Evolutionary conservation across 2,113 vertebrate genomes (phyloP), one percentile per base, ranked within the genome.

Genomic region (Oreochromis aureus): DNA sequence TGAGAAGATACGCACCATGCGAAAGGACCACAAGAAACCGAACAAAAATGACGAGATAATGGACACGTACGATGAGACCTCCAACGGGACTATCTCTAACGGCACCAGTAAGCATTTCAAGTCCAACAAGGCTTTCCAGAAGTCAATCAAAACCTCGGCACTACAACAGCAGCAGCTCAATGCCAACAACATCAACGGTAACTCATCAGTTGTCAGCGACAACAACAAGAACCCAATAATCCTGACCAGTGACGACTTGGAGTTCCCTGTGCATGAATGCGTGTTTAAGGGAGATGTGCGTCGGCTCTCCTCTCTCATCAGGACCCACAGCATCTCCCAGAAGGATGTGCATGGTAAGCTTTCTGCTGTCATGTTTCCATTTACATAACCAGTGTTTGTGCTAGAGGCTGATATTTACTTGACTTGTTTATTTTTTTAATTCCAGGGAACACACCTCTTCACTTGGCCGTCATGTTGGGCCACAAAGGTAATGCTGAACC

Each of bases 381-480:
- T 7, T 6, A 3, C 16, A 34, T 3, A 34, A 11, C 11, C 9
- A 7, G 11, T 46, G 5, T 81, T 48, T 78, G 73, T 34, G 10
- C 27, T 34, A 8, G 46, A 53, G 11, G 46, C 18, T 78, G 46
- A 19, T 78, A 53, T 53, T 27, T 73, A 46, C 22, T 73, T 78
- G 2, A 51, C 3, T 3, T 59, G 18, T 19, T 32, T 69, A 13
- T 39, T 86, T 39, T 66, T 84, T 13, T 0, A 16, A 89, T 95
- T 96, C 83, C 91, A 99, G 98, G 98, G 92, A 99, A 99, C 92
- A 99, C 98, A 93, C 98, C 98, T 88, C 96, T 99, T 86, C 98
- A 99, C 93, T 96, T 99, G 92, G 98, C 98, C 94, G 98, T 99
- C 94, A 99, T 99, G 98, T 89, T 98, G 95, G 98, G 98, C 91